Base-by-base conservation (phyloP, 2,888 invertebrate species). In the Latheticus oryzae region DNA sequence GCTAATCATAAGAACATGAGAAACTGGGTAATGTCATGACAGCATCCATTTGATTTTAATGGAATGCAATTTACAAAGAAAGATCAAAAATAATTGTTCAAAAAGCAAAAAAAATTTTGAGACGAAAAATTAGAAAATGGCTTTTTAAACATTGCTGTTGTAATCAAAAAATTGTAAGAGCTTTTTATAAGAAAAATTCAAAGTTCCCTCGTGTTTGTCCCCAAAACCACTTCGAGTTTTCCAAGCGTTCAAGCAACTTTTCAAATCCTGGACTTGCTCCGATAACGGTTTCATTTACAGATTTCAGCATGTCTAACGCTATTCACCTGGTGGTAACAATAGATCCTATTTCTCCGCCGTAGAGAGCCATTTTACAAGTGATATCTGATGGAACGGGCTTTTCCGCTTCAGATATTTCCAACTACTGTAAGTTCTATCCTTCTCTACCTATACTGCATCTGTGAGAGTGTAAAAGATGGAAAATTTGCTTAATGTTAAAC, bases 251-350 rank as follows among this genome's bases (percentile, higher is more conserved):
- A 2, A 8, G 8, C 12, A 57, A 57, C 28, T 51, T 50, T 45
- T 26, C 56, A 26, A 56, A 19, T 50, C 33, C 30, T 9, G 24
- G 48, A 24, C 47, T 55, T 47, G 52, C 63, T 67, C 65, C 70
- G 71, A 71, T 72, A 73, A 73, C 69, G 68, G 69, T 73, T 73
- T 70, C 71, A 70, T 72, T 74, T 74, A 72, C 72, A 73, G 74
- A 73, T 73, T 73, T 73, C 67, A 67, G 68, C 68, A 65, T 72
- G 70, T 71, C 67, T 65, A 62, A 65, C 63, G 60, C 67, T 61
- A 69, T 73, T 72, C 70, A 72, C 71, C 71, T 70, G 70, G 66
- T 62, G 57, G 63, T 65, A 69, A 72, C 71, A 73, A 71, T 70
- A 66, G 68, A 70, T 63, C 65, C 68, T 66, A 68, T 71, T 69